Evolutionary conservation across 2,888 invertebrate genomes (phyloP).

Genomic region (Autographa gamma): DNA sequence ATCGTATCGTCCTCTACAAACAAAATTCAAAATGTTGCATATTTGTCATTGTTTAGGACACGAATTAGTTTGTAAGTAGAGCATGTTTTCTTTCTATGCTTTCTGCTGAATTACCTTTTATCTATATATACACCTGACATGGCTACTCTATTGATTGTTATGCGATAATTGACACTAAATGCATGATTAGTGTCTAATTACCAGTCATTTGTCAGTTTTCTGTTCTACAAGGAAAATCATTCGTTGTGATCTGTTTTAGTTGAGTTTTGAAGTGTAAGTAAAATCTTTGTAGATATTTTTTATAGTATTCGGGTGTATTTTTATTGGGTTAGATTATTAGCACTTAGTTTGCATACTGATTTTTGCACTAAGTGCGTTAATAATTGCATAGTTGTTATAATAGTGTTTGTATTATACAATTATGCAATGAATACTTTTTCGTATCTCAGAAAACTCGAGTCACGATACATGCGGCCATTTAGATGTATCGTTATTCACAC

Average conservation of each 20-base stretch:
- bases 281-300: too few relatives aligned
- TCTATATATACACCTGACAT: not conserved
- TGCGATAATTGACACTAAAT: not conserved
- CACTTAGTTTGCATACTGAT: too few relatives aligned
- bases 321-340: too few relatives aligned
- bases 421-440: not conserved
- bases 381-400: not conserved
- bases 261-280: too few relatives aligned
- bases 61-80: not conserved
- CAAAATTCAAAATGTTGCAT: not conserved
- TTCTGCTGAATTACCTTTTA: not conserved
- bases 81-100: not conserved
- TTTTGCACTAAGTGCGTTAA: not conserved
- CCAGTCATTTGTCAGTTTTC: not conserved
- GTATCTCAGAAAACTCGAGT: not conserved
- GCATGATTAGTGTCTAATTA: constrained; percentile 1
- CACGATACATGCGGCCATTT: constrained; percentile 4
- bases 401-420: not conserved
- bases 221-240: not conserved
- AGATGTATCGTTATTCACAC: constrained; percentile 1
- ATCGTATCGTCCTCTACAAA: too few relatives aligned
- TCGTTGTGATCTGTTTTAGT: not conserved
- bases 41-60: not conserved
- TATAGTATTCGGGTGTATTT: not conserved
- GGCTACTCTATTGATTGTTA: not conserved